Conservation (phyloP, 2,113 vertebrate genomes). For the Illadopsis cleaveri region DNA sequence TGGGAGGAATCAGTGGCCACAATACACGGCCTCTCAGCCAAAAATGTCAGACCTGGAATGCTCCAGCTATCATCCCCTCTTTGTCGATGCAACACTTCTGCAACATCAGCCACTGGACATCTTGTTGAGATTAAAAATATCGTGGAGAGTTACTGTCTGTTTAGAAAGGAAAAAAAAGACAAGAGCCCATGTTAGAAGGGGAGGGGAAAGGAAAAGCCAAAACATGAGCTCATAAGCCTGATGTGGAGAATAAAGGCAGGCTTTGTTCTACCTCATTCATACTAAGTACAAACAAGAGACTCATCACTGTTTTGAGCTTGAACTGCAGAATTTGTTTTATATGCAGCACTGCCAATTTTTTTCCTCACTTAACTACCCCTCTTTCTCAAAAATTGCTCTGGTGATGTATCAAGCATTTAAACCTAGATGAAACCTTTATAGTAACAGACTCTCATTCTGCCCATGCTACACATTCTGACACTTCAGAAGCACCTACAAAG, state of each 20-base stretch:
- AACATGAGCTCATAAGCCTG: conserved; percentile 16
- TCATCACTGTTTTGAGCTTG: conserved; percentile 34
- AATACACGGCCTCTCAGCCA: neutral
- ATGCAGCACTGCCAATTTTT: neutral
- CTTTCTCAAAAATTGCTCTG: neutral
- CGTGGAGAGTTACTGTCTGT: neutral
- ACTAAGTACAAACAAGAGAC: conserved; percentile 6
- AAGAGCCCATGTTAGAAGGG: neutral
- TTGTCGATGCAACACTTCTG: neutral
- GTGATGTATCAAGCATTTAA: neutral
- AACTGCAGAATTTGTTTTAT: neutral
- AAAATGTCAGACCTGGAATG: neutral
- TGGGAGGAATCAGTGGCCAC: neutral
- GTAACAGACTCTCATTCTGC: neutral
- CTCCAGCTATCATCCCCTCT: neutral
- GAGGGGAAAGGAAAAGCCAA: neutral
- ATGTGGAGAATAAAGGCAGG: conserved; percentile 4
- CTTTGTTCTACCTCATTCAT: conserved; percentile 30
- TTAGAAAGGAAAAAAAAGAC: neutral
- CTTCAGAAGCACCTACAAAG: neutral
- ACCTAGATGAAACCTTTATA: neutral
- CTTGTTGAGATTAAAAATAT: conserved; percentile 35
- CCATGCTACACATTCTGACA: rapidly evolving
- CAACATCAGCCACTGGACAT: neutral
- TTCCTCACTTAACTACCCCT: neutral